These are phyloP conservation scores for Petrosia ficiformis DNA, from an alignment of 37 sponge, comb jelly and placozoan genomes.

Conservation along the genomic window DNA sequence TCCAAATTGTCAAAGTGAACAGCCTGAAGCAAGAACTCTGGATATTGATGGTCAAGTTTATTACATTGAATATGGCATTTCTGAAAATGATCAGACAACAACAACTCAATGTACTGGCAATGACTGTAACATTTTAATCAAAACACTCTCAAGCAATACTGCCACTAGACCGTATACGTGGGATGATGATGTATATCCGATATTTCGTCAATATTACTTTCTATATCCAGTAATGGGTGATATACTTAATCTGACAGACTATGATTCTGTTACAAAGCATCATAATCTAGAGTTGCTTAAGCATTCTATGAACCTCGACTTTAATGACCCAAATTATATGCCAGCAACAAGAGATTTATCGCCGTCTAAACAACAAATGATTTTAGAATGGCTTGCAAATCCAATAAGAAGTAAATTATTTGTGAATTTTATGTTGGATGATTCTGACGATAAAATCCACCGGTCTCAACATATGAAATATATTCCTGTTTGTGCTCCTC, in stretches of 20 bases:
- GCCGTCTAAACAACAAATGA: constrained; percentile 22
- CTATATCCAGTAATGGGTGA: constrained; percentile 44
- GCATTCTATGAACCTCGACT: constrained; percentile 6
- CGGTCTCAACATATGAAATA: no score
- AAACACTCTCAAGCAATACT: neutral
- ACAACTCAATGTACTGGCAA: no score
- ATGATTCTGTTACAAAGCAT: constrained; percentile 14
- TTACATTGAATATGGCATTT: constrained; percentile 16
- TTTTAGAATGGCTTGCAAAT: constrained; percentile 20
- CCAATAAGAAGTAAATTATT: neutral
- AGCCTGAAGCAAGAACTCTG: no score
- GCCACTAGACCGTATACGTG: constrained; percentile 8
- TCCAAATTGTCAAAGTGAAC: neutral
- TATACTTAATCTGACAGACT: constrained; percentile 45
- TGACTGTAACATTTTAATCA: neutral
- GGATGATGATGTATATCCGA: constrained; percentile 36
- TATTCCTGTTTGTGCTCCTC: no score
- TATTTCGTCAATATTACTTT: constrained; percentile 34
- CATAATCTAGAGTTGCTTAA: constrained; percentile 27
- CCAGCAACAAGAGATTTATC: constrained; percentile 65
- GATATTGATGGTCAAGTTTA: constrained; percentile 66
- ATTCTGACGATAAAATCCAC: no score
- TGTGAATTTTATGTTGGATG: neutral
- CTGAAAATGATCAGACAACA: neutral
- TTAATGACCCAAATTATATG: constrained; percentile 63